Conservation (phyloP, 2,113 vertebrate species). For the Ivindomyrus marchei region DNA sequence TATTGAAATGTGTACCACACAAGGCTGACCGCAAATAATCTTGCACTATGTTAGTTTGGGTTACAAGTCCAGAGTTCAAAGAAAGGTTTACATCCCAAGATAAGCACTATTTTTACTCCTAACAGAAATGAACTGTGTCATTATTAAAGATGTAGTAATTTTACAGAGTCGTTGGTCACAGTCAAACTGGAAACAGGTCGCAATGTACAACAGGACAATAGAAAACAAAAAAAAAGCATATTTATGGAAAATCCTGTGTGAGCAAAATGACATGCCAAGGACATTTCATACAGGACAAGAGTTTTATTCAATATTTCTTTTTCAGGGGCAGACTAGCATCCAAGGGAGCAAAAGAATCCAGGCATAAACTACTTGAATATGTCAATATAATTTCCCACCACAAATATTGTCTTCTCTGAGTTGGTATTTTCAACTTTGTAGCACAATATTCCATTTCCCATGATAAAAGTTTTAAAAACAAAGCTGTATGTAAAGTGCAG, state of each 20-base stretch:
- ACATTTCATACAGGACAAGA: not conserved
- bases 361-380: not conserved
- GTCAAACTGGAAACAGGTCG: not conserved
- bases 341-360: not conserved
- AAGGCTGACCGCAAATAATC: not conserved
- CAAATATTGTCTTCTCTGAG: not conserved
- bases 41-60: not conserved
- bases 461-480: not conserved
- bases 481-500: not conserved
- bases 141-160: not conserved
- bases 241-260: not conserved
- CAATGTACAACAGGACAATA: not conserved
- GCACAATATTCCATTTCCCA: not conserved
- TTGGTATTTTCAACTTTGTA: conserved; percentile 7
- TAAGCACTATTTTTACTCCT: not conserved
- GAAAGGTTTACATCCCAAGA: not conserved
- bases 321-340: not conserved
- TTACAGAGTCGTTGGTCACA: not conserved
- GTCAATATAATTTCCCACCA: not conserved
- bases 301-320: not conserved
- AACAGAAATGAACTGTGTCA: not conserved
- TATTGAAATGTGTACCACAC: not conserved
- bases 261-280: not conserved
- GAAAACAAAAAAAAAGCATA: not conserved
- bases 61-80: not conserved